A percentile compares a stretch with the other conserved stretches of the same genome.
Conservation (phyloP, 2,888 invertebrate species). For the Calliopum simillimum region DNA sequence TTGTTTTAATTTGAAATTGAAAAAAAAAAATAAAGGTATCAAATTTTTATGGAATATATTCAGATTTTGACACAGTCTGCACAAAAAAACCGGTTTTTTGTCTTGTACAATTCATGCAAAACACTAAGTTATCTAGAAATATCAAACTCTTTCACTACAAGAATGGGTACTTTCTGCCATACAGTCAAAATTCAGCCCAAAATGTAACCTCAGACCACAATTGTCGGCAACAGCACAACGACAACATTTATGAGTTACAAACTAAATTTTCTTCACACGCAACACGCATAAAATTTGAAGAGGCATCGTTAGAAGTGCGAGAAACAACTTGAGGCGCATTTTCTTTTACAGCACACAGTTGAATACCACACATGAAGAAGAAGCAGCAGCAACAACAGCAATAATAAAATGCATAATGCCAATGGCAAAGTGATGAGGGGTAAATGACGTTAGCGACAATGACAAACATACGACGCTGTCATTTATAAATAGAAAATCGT, state of each 20-base stretch:
- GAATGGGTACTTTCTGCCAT: too few species aligned
- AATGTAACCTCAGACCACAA: constrained; percentile 8
- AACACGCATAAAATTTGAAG: constrained; percentile 10
- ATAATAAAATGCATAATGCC: neutral
- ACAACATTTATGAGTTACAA: constrained; percentile 18
- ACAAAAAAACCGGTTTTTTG: too few species aligned
- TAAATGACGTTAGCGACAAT: constrained; percentile 1
- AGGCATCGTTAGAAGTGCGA: neutral
- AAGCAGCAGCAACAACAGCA: neutral
- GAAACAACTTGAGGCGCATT: neutral
- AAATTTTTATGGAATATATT: too few species aligned
- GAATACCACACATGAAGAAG: constrained; percentile 10
- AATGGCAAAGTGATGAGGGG: neutral
- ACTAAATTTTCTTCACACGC: constrained; percentile 22
- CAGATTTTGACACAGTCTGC: too few species aligned
- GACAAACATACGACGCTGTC: neutral
- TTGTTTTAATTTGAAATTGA: too few species aligned
- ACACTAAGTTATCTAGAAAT: too few species aligned
- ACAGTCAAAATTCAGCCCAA: too few species aligned
- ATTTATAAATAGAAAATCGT: constrained; percentile 9
- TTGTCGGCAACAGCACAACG: constrained; percentile 6
- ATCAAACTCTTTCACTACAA: too few species aligned
- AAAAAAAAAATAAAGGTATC: too few species aligned
- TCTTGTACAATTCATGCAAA: too few species aligned
- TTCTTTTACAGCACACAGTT: neutral